Base-by-base conservation (phyloP, 2,113 vertebrate species). In the Prunella fulvescens region DNA sequence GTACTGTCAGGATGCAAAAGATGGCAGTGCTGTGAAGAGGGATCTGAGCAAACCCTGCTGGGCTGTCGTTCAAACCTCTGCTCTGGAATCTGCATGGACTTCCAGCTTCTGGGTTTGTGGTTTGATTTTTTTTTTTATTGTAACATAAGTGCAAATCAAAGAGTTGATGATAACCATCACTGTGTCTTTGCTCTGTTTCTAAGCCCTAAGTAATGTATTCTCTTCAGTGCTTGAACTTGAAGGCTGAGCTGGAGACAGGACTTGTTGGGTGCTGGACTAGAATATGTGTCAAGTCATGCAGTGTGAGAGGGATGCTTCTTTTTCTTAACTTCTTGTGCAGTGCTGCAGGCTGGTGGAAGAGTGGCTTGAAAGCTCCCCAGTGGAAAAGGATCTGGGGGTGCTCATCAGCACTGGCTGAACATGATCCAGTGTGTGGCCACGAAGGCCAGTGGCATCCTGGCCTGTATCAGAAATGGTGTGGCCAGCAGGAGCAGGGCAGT, bases 11-110 rank as follows among this genome's bases (percentile, higher is more conserved):
- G 25, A 81, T 82, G 56, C 91, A 86, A 93, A 92, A 94, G 84
- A 80, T 76, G 88, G 93, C 88, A 92, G 76, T 58, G 56, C 81
- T 82, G 78, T 69, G 78, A 93, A 87, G 70, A 81, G 22, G 64
- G 50, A 40, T 76, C 64, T 0, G 6, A 73, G 82, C 28, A 79
- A 66, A 81, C 56, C 47, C 40, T 0, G 1, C 42, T 81, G 81
- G 58, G 42, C 64, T 61, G 19, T 51, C 0, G 0, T 42, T 81
- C 80, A 58, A 11, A 54, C 42, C 42, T 35, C 26, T 80, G 35
- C 65, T 86, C 42, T 31, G n/a, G 39, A 48, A 44, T 40, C 73
- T 76, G 44, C 8, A 1, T 0, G 0, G 26, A 31, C 28, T 61
- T 81, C 19, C 17, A 67, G 12, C 77, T 62, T 89, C 35, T 56